Percentiles rank a stretch among this genome's conserved stretches.
Evolutionary conservation across 1,140 invertebrate species (phyloP).

Genomic region (Phocides pigmalion): DNA sequence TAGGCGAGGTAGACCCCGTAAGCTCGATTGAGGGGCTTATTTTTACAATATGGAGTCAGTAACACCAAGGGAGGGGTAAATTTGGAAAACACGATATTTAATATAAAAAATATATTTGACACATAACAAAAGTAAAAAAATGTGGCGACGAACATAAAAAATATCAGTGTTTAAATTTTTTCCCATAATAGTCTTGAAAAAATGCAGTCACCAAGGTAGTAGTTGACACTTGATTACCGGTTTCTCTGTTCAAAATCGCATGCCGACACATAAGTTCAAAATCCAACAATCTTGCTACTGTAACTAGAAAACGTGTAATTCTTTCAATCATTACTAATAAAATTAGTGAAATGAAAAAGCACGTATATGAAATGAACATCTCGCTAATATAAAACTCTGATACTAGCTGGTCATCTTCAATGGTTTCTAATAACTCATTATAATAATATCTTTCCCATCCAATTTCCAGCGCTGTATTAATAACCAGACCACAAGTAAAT

Average conservation of each 20-base stretch:
- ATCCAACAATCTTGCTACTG: slow-evolving; percentile 55
- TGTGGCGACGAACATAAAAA: background rate
- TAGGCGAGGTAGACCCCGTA: too few species aligned
- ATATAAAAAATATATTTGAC: too few species aligned
- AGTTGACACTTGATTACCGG: background rate
- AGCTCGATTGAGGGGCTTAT: too few species aligned
- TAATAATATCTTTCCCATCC: slow-evolving; percentile 44
- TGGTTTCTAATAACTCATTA: slow-evolving; percentile 25
- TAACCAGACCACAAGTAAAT: slow-evolving; percentile 36
- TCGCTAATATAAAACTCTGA: slow-evolving; percentile 51
- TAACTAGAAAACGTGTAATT: slow-evolving; percentile 46
- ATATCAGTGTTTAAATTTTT: background rate
- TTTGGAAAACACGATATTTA: too few species aligned
- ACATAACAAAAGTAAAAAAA: too few species aligned
- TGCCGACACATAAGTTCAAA: slow-evolving; percentile 65
- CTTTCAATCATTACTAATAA: slow-evolving; percentile 54
- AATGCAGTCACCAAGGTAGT: background rate
- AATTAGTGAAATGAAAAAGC: slow-evolving; percentile 49
- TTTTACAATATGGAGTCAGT: too few species aligned
- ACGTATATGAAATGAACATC: slow-evolving; percentile 43
- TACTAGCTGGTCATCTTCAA: slow-evolving; percentile 39
- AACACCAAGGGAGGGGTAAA: too few species aligned
- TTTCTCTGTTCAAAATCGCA: slow-evolving; percentile 50
- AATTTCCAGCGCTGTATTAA: slow-evolving; percentile 50
- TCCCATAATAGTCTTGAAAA: background rate